phyloP scores from a whole-genome alignment of 1,140 invertebrate genomes.

The Drosophila prosaltans region DNA sequence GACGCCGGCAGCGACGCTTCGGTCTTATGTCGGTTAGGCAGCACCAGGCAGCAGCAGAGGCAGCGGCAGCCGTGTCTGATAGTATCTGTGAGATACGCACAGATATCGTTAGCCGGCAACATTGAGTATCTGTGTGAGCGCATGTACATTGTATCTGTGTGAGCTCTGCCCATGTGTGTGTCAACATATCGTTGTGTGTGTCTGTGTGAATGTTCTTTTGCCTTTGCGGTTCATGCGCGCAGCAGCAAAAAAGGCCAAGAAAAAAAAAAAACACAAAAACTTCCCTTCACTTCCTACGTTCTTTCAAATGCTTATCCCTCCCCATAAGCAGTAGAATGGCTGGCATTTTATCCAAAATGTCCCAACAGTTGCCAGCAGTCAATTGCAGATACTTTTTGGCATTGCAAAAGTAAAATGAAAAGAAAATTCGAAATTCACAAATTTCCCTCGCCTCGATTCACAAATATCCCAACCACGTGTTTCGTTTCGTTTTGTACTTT shows the following conservation, averaged over 20 bases:
- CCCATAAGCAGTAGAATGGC: not conserved
- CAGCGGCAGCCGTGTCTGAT: conserved; percentile 41
- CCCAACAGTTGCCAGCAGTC: not conserved
- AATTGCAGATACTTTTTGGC: conserved; percentile 28
- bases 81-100: conserved; percentile 74
- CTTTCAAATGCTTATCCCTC: conserved; percentile 39
- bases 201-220: conserved; percentile 1
- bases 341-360: conserved; percentile 34
- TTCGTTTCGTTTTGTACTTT: conserved; percentile 32
- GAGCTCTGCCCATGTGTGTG: not conserved
- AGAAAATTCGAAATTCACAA: conserved; percentile 42
- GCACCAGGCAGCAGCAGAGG: not conserved
- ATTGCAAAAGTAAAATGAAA: conserved; percentile 9
- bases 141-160: conserved; percentile 61
- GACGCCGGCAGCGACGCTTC: conserved; percentile 24
- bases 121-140: conserved; percentile 66
- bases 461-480: conserved; percentile 65
- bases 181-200: conserved; percentile 17
- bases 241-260: not conserved
- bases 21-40: not conserved
- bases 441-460: conserved; percentile 36
- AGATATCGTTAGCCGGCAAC: conserved; percentile 50
- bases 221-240: conserved; percentile 46
- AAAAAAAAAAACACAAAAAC: conserved; percentile 10
- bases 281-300: conserved; percentile 26